Conservation (phyloP, 2,113 vertebrate species). For the Bolborhynchus lineola region DNA sequence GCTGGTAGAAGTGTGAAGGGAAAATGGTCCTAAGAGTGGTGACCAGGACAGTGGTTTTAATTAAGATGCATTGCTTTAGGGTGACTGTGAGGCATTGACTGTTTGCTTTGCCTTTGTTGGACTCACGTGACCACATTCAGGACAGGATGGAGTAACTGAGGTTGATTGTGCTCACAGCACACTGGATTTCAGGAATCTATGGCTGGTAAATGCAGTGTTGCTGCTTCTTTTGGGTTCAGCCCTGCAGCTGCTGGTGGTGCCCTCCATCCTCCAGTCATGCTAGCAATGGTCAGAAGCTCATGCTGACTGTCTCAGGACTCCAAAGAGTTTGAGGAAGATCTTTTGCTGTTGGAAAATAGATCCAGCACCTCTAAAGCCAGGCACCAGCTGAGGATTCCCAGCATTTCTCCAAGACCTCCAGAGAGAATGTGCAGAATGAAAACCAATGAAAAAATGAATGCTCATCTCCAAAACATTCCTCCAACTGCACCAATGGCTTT, state of each 20-base stretch:
- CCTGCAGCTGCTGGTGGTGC: background rate
- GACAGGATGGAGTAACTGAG: rapidly evolving
- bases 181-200: background rate
- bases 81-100: background rate
- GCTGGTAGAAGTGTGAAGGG: background rate
- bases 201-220: rapidly evolving
- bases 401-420: background rate
- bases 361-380: background rate
- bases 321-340: background rate
- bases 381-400: background rate
- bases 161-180: no score
- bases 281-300: background rate
- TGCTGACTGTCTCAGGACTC: no score
- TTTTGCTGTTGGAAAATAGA: background rate
- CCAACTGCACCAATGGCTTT: background rate
- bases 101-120: background rate
- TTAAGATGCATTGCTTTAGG: background rate
- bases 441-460: background rate
- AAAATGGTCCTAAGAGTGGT: background rate
- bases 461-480: background rate
- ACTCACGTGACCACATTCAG: background rate
- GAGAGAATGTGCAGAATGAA: background rate
- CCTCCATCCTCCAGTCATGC: rapidly evolving
- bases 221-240: background rate
- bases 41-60: background rate